Base-by-base conservation (phyloP, 2,113 vertebrate species). In the Pandion haliaetus region DNA sequence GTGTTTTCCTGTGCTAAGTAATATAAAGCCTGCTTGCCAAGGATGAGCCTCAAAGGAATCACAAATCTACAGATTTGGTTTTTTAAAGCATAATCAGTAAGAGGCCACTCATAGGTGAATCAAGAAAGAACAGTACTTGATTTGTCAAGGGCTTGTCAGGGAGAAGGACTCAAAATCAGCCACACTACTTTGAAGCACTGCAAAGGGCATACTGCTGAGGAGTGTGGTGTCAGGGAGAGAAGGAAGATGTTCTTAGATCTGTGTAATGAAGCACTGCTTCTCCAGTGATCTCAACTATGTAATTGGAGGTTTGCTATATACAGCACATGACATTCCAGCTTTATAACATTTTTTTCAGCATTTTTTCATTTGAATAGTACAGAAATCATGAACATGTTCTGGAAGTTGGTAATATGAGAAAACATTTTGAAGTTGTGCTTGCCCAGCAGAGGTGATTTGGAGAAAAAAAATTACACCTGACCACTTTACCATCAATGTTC, bases 371-470 rank as follows among this genome's bases (percentile, higher is more conserved):
- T 73, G 31, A 65, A 36, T 32, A 21, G 16, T 40, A 52, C 15
- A 61, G 81, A 93, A 93, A 73, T 65, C 31, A 61, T 12, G 8
- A 84, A 66, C 17, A 1, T 32, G 9, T 86, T 91, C 81, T 89
- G 58, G 15, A 69, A 59, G 17, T 12, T 50, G 32, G 21, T 59
- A 67, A 45, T 44, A 50, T 1, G 4, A 80, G 47, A 63, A 90
- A 72, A 71, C 1, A 29, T 54, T 88, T 63, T 84, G n/a, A 82
- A 63, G 15, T 50, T 83, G 19, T 63, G 6, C 90, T 98, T 97
- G 98, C 98, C 98, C 98, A 17, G 98, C 97, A n/a, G 99, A 99
- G 70, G 98, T 92, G 86, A 98, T 97, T 98, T 99, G 99, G 20
- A 98, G 98, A 94, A 99, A 99, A 99, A 42, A 98, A 98, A 91